A percentile compares a stretch with the other conserved stretches of the same genome.
These are phyloP conservation scores for Periophthalmus modestus DNA, from an alignment of 2,113 vertebrate species.

Conservation along the genomic window DNA sequence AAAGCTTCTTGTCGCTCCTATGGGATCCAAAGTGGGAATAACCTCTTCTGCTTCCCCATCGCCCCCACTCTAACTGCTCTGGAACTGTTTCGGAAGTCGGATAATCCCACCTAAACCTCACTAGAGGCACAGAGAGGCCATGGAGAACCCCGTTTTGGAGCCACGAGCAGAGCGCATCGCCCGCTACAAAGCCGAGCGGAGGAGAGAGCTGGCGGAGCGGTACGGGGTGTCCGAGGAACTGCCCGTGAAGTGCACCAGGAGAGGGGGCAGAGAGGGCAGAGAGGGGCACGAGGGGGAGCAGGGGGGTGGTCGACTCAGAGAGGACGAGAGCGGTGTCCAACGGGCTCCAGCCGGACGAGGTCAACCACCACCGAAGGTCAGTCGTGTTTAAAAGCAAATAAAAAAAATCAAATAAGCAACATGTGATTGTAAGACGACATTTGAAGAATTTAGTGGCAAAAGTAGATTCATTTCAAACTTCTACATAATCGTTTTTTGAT, in stretches of 20 bases:
- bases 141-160: conserved; percentile 70
- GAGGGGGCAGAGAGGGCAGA: conserved; percentile 55
- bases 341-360: conserved; percentile 56
- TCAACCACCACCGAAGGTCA: conserved; percentile 65
- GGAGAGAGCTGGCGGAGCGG: conserved; percentile 74
- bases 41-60: conserved; percentile 3
- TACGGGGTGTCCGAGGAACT: conserved; percentile 69
- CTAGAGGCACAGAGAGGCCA: conserved; percentile 43
- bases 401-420: too few species aligned
- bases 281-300: conserved; percentile 20
- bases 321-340: conserved; percentile 52
- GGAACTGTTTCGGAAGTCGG: neutral
- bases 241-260: conserved; percentile 68
- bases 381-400: neutral
- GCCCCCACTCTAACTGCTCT: conserved; percentile 30
- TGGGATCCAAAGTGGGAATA: neutral
- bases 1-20: neutral
- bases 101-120: conserved; percentile 20
- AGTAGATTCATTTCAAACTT: too few species aligned
- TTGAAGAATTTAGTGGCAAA: too few species aligned
- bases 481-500: too few species aligned
- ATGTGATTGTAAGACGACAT: too few species aligned
- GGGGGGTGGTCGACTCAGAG: conserved; percentile 18
- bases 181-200: conserved; percentile 79
- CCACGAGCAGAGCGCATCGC: conserved; percentile 78